Base-by-base conservation (phyloP, 2,113 vertebrate species). In the Terrapene triunguis region DNA sequence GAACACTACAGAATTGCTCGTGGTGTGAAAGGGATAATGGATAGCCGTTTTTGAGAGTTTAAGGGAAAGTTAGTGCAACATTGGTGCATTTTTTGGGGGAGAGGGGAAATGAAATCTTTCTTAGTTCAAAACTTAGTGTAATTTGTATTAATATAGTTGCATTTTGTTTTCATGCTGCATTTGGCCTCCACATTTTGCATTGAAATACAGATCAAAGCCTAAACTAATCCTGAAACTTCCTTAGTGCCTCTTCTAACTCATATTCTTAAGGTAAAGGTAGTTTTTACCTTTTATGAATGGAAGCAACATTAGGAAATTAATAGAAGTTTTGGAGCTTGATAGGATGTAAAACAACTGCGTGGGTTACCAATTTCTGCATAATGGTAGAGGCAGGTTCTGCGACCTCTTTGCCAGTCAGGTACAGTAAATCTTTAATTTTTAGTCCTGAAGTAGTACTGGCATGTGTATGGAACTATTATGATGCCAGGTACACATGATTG, bases 41-140 rank as follows among this genome's bases (percentile, higher is more conserved):
- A 54, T 88, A 87, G 44, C 38, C 93, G 16, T 69, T 54, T 91
- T 79, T 84, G n/a, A 42, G 86, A 57, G 13, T 88, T 95, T 96
- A 81, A 53, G 88, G 48, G 29, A 79, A 74, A 89, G 47, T 3
- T 84, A 82, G 10, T 10, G 44, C 50, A 51, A 17, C 50, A 53
- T 59, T 11, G 69, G 27, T 85, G 29, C 86, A 48, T 42, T 21
- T 93, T 79, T 90, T 16, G 4, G 83, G 6, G 24, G 84, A 5
- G 4, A n/a, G 27, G 74, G 85, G 59, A n/a, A 74, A 83, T 93
- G 19, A 57, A 78, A 5, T 10, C 35, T 4, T 7, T 19, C 0
- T 54, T 16, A 42, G 65, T 90, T 84, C 32, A n/a, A 65, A 1
- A 2, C 92, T 89, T 47, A 82, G 9, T 59, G 11, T 44, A 10